These are phyloP conservation scores for Microhierax caerulescens DNA, from an alignment of 2,797 vertebrate genomes.

Conservation along the genomic window DNA sequence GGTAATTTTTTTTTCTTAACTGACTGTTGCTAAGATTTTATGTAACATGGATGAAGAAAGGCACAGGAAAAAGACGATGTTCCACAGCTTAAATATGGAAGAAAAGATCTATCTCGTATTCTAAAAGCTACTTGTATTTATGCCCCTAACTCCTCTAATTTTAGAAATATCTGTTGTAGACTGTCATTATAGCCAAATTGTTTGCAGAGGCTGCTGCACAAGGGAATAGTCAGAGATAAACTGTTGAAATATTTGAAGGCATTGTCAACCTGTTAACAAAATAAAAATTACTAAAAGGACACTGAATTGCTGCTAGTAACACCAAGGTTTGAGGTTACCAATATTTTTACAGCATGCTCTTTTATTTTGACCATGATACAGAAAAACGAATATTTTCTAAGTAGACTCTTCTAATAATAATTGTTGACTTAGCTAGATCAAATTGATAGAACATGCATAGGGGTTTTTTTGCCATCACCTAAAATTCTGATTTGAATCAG, in stretches of 20 bases:
- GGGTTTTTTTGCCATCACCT: background rate
- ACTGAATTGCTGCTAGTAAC: background rate
- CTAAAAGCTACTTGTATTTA: background rate
- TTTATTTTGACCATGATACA: background rate
- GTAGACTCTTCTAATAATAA: background rate
- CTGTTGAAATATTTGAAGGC: background rate
- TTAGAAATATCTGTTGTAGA: background rate
- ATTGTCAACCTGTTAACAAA: background rate
- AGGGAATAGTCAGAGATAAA: background rate
- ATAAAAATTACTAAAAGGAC: background rate
- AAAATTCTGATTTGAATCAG: background rate
- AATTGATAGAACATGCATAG: background rate
- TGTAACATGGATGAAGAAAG: background rate
- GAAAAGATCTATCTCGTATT: background rate
- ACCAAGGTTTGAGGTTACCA: background rate
- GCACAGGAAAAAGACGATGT: background rate
- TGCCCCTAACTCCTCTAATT: background rate
- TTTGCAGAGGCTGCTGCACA: background rate
- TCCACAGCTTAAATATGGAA: background rate
- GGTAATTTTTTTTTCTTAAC: background rate
- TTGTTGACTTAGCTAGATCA: background rate
- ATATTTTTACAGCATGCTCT: background rate
- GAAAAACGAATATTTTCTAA: background rate
- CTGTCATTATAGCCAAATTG: background rate
- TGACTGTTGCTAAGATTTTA: background rate